phyloP scores from a whole-genome alignment of 2,113 vertebrate genomes.

The Donacobius atricapilla region DNA sequence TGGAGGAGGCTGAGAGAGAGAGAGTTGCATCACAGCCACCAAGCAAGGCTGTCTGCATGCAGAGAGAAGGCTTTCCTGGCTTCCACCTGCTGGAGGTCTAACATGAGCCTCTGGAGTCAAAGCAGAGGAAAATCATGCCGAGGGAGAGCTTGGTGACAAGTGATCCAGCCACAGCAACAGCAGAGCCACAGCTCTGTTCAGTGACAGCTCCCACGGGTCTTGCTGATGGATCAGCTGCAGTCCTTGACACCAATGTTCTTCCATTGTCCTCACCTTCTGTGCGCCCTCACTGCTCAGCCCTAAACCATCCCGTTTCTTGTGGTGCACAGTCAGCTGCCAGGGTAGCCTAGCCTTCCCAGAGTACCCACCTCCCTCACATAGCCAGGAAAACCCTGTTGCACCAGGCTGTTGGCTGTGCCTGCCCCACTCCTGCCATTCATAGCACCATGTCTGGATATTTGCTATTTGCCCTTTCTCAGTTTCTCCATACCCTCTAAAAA shows the following conservation, averaged over 20 bases:
- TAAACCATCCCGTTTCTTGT: background rate
- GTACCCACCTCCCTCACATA: fast-evolving
- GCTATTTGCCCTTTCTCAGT: background rate
- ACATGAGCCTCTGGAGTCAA: background rate
- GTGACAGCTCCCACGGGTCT: background rate
- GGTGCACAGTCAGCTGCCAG: background rate
- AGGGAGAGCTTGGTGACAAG: background rate
- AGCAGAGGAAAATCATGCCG: background rate
- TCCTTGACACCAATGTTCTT: background rate
- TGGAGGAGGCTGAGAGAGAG: background rate
- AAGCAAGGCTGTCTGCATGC: background rate
- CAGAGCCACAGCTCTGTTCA: background rate
- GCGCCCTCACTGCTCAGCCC: background rate
- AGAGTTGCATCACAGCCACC: background rate
- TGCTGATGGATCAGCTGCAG: background rate
- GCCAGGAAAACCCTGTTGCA: background rate
- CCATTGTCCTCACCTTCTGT: background rate
- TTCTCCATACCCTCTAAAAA: background rate
- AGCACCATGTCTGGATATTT: background rate
- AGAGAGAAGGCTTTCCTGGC: background rate
- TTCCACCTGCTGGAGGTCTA: background rate
- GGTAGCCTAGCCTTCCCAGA: background rate
- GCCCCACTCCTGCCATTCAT: background rate
- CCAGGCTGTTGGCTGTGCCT: background rate
- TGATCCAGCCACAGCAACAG: background rate